Conservation (phyloP, 1,140 invertebrate genomes). For the Drosophila oshimai region DNA sequence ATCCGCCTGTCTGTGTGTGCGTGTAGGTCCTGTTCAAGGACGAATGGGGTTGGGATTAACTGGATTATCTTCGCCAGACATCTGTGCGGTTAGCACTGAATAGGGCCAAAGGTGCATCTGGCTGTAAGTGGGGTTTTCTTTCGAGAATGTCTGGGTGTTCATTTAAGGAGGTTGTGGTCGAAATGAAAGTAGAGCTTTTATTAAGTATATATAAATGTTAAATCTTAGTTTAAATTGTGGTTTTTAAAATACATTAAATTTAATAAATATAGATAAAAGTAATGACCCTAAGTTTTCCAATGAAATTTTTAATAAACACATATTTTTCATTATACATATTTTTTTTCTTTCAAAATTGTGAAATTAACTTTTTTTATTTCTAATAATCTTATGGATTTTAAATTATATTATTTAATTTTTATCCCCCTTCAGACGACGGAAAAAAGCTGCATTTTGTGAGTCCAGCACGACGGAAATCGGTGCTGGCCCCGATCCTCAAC, state of each 20-base stretch:
- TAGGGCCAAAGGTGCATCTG: background rate
- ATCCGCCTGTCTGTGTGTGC: background rate
- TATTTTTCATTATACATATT: background rate
- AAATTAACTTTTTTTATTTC: no score
- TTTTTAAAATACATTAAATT: constrained; percentile 40
- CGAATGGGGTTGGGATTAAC: constrained; percentile 6
- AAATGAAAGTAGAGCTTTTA: no score
- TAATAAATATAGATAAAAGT: no score
- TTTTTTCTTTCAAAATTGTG: no score
- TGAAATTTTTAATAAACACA: no score
- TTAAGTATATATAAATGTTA: no score
- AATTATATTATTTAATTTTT: background rate
- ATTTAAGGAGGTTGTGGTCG: no score
- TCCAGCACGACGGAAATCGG: constrained; percentile 76
- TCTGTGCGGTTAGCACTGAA: background rate
- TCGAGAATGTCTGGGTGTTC: no score
- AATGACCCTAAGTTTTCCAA: no score
- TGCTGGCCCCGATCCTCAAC: constrained; percentile 73
- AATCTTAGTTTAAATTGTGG: no score
- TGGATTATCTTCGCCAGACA: constrained; percentile 25
- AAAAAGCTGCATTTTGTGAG: constrained; percentile 81
- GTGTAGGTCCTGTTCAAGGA: constrained; percentile 28
- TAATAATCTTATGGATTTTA: background rate
- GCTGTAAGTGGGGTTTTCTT: background rate
- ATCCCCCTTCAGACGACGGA: constrained; percentile 66